These are phyloP conservation scores for Oncorhynchus masou DNA, from an alignment of 2,113 vertebrate species.

Conservation along the genomic window DNA sequence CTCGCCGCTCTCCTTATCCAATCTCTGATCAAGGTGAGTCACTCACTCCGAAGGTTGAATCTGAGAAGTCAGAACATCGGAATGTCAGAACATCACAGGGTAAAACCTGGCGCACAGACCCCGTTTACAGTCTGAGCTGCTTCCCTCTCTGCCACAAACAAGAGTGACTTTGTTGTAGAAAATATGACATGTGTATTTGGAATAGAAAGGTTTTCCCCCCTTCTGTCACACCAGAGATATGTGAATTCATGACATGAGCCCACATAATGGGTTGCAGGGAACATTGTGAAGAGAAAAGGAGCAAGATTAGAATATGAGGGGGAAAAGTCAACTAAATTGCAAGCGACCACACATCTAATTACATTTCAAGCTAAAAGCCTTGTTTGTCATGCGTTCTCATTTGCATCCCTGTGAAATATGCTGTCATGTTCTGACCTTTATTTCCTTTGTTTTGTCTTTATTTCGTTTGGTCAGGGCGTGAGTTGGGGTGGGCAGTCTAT, in stretches of 20 bases:
- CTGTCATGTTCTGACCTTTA: too few species aligned
- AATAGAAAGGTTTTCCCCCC: conserved; percentile 10
- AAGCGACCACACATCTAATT: conserved; percentile 49
- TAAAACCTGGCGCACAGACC: background rate
- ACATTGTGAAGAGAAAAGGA: conserved; percentile 26
- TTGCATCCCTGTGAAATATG: conserved; percentile 69
- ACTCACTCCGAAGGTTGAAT: background rate
- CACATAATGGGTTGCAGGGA: conserved; percentile 45
- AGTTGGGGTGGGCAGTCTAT: too few species aligned
- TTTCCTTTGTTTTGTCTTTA: too few species aligned
- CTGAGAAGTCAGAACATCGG: background rate
- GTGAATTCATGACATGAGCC: conserved; percentile 53
- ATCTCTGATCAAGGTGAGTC: conserved; percentile 42
- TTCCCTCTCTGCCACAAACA: conserved; percentile 32
- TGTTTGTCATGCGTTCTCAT: conserved; percentile 68
- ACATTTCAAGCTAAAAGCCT: conserved; percentile 72
- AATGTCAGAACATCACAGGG: background rate
- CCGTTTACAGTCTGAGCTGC: background rate
- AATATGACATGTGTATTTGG: conserved; percentile 58
- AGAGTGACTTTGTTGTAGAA: conserved; percentile 58
- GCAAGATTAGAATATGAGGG: conserved; percentile 13
- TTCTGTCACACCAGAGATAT: conserved; percentile 50
- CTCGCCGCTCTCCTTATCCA: background rate
- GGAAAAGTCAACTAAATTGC: conserved; percentile 66
- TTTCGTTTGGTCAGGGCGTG: too few species aligned